Evolutionary conservation across 2,113 vertebrate genomes (phyloP), one percentile per base, ranked within the genome.

Genomic region (Leucosticte australis): DNA sequence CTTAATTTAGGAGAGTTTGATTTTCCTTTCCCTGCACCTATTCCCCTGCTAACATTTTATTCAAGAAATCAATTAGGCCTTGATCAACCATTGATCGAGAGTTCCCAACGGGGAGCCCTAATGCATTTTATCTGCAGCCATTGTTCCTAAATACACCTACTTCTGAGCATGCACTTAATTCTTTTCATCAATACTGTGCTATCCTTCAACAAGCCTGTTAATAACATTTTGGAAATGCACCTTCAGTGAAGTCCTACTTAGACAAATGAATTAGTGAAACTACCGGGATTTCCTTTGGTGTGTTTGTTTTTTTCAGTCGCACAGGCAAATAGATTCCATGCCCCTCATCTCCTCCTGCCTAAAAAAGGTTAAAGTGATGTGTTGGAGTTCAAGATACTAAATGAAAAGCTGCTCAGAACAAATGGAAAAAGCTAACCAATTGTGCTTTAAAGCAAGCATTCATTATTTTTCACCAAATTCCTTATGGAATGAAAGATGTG

Each of bases 91-190:
- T 18, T 86, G 93, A 96, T 95, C 64, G 77, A 35, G 50, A 62
- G 85, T 10, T 92, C 88, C 86, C 94, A 83, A 0, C 22, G 76
- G 86, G 85, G 37, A 95, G 50, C 31, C 16, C 17, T 96, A 95
- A 96, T 89, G 93, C 91, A 92, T 96, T 96, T 94, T 79, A 96
- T 89, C 92, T 84, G 81, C 83, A 49, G 77, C 77, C 95, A 88
- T 44, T 27, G 5, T 87, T 96, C 87, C 92, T 83, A 74, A 87
- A 47, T 88, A 95, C 74, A 91, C 78, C 75, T 83, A 46, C 68
- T 94, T 94, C 79, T 96, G 73, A 70, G 94, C 37, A 62, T 53
- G 87, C 82, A 93, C 87, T 96, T 95, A 80, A 93, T 94, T 96
- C 70, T 94, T 90, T 77, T 80, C 88, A 79, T 91, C 94, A 77